Conservation (phyloP, 2,797 vertebrate genomes). For the Peromyscus attwateri region DNA sequence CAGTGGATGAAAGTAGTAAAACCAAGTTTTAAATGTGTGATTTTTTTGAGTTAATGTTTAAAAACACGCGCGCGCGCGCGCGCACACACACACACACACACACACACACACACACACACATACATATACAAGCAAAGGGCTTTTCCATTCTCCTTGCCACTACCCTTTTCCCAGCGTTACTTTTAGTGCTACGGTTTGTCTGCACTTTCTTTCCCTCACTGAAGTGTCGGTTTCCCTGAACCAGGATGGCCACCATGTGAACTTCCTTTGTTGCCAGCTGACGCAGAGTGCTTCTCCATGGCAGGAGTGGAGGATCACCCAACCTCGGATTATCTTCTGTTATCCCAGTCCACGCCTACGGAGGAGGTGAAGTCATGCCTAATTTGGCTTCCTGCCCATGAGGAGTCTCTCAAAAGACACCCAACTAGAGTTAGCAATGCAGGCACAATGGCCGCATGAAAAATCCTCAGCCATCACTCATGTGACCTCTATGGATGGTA, state of each 20-base stretch:
- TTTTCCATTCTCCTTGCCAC: not conserved
- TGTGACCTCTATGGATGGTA: not conserved
- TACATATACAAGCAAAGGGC: not conserved
- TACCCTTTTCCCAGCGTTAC: not conserved
- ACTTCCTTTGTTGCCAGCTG: not conserved
- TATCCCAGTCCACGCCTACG: no score
- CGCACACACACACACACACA: no score
- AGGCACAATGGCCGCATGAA: not conserved
- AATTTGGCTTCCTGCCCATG: not conserved
- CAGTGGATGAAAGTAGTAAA: not conserved
- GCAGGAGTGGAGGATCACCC: not conserved
- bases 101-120: no score
- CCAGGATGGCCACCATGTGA: not conserved
- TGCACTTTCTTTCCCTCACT: slow-evolving; percentile 23
- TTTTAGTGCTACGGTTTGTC: not conserved
- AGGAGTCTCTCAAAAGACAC: not conserved
- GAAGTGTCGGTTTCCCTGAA: not conserved
- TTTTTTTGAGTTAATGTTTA: not conserved
- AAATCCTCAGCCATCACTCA: not conserved
- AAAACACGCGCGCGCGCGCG: no score
- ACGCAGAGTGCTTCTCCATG: not conserved
- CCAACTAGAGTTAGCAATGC: not conserved
- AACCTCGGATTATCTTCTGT: not conserved
- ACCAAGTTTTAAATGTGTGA: not conserved
- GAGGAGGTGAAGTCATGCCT: not conserved